These are phyloP conservation scores for Periophthalmus magnuspinnatus DNA, from an alignment of 2,797 vertebrate species.

Conservation along the genomic window DNA sequence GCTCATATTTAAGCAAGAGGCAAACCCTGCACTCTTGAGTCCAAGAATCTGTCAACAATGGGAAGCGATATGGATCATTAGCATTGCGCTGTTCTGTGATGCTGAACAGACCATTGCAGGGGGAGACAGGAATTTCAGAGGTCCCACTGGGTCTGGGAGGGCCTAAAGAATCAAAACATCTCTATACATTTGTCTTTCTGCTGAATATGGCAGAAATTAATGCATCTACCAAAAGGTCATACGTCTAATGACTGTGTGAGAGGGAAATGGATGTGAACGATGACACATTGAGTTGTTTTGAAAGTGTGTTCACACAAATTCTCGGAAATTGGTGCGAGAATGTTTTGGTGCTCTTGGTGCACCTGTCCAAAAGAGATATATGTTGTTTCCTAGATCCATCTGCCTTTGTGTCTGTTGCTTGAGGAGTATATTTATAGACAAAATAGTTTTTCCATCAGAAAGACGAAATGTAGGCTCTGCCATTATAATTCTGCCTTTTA, in stretches of 20 bases:
- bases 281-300: not conserved
- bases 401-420: not conserved
- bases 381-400: not conserved
- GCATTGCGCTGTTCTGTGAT: constrained; percentile 14
- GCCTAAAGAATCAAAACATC: constrained; percentile 30
- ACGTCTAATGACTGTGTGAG: constrained; percentile 8
- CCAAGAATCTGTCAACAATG: constrained; percentile 23
- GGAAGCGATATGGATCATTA: constrained; percentile 33
- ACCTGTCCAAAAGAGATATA: not conserved
- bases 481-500: no score
- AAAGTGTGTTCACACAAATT: not conserved
- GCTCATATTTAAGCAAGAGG: not conserved
- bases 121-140: constrained; percentile 25
- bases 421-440: no score
- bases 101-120: constrained; percentile 27
- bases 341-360: not conserved
- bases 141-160: constrained; percentile 1
- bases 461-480: no score
- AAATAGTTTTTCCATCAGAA: no score
- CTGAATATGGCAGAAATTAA: constrained; percentile 22
- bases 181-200: constrained; percentile 36
- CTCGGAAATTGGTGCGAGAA: not conserved
- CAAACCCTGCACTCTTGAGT: constrained; percentile 1
- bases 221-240: constrained; percentile 13
- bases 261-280: not conserved